Base-by-base conservation (phyloP, 2,797 vertebrate genomes). In the Diglossa cyanea region DNA sequence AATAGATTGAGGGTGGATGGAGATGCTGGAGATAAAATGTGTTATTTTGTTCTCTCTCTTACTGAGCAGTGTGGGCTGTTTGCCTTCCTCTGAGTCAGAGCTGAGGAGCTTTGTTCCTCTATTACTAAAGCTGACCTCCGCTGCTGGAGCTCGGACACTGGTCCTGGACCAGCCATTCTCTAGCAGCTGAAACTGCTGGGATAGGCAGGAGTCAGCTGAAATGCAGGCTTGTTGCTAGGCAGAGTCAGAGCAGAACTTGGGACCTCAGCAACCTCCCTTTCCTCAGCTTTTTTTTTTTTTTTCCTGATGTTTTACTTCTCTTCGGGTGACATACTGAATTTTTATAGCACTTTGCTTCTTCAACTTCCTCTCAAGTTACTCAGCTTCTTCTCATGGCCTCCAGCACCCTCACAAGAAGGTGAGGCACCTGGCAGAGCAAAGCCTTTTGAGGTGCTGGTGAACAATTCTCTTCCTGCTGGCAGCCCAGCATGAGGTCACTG, bases 31-130 rank as follows among this genome's bases (percentile, higher is more conserved):
- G 78, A 60, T 55, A 58, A 91, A 77, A 57, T 2, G 1, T 23
- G 61, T 53, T 71, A 11, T 77, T 91, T 90, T 83, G 23, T 74
- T 66, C 57, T 74, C 25, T 31, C 2, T 51, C 79, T 88, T 70
- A 60, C 40, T 63, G 62, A 93, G 19, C 40, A 47, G 31, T 16
- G 57, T 66, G 47, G 62, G 76, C 47, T 90, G 39, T 68, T 78
- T 65, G 24, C 66, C 81, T 39, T 58, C 48, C 37, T 90, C 54
- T 85, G 84, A 85, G 30, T 76, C 75, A 79, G 55, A 93, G 33
- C 25, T 2, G 3, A 76, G 51, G n/a, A 66, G 25, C 3, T 89
- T 85, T 70, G 20, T 60, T 60, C 31, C 33, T 68, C 3, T 11
- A 10, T 24, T 33, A 19, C 33, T 44, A 17, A 86, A 60, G 9